Evolutionary conservation across 2,888 invertebrate species (phyloP).

Genomic region (Conus canariensis): DNA sequence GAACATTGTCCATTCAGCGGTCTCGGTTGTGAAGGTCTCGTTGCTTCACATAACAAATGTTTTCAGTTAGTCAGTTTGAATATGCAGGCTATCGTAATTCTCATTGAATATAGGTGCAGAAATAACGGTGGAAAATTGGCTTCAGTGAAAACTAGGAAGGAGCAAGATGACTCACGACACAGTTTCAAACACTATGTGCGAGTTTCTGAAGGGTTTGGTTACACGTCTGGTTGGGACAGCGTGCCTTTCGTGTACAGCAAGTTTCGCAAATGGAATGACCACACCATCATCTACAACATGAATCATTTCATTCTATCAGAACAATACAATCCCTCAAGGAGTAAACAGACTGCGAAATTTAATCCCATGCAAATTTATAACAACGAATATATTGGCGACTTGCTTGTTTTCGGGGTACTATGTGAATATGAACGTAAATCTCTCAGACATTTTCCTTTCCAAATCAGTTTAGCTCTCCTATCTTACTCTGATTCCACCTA

Average conservation of each 20-base stretch:
- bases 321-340: not conserved
- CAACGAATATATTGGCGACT: not conserved
- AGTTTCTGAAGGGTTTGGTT: not conserved
- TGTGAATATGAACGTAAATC: not conserved
- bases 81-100: not conserved
- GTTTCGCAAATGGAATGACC: not conserved
- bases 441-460: not conserved
- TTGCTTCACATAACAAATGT: not conserved
- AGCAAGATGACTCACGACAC: not conserved
- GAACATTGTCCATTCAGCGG: conserved; percentile 11
- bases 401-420: not conserved
- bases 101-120: not conserved
- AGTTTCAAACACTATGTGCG: not conserved
- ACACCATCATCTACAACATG: not conserved
- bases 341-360: not conserved
- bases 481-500: not conserved
- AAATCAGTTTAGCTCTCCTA: not conserved
- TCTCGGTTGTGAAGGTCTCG: not conserved
- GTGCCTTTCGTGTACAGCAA: not conserved
- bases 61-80: not conserved
- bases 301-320: not conserved
- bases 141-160: not conserved
- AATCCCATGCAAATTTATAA: not conserved
- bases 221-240: not conserved
- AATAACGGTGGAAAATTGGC: not conserved